These are phyloP conservation scores for Wasmannia auropunctata DNA, from an alignment of 1,140 invertebrate species.

Conservation along the genomic window DNA sequence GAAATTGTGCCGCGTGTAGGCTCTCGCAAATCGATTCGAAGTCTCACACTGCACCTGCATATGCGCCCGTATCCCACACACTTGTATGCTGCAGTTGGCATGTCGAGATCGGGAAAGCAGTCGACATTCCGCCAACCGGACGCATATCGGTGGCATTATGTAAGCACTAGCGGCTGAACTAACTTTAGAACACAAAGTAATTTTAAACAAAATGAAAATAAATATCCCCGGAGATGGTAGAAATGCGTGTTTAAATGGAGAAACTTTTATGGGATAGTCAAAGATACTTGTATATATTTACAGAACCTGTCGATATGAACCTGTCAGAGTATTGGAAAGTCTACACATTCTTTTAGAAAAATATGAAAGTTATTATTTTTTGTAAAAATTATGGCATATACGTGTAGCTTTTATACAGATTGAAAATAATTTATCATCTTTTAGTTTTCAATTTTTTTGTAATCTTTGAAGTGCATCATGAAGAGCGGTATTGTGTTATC, in stretches of 20 bases:
- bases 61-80: conserved; percentile 2
- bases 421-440: neutral
- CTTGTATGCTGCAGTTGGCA: neutral
- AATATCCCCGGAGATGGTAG: neutral
- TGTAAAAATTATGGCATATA: neutral
- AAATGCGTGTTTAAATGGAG: neutral
- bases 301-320: neutral
- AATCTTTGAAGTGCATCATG: neutral
- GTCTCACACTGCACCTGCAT: conserved; percentile 50
- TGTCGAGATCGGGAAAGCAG: conserved; percentile 60
- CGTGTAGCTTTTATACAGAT: neutral
- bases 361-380: neutral
- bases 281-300: no score
- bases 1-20: conserved; percentile 47
- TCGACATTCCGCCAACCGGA: conserved; percentile 25
- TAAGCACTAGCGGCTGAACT: neutral
- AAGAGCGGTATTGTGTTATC: neutral
- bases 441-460: neutral
- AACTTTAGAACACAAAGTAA: neutral
- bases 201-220: neutral
- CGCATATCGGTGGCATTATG: conserved; percentile 25
- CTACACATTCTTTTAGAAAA: neutral
- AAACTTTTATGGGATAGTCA: neutral
- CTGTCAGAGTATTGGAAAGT: neutral
- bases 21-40: conserved; percentile 60